Evolutionary conservation across 2,797 vertebrate species (phyloP), one percentile per base, ranked within the genome.

Genomic region (Typhlichthys eigenmanni): DNA sequence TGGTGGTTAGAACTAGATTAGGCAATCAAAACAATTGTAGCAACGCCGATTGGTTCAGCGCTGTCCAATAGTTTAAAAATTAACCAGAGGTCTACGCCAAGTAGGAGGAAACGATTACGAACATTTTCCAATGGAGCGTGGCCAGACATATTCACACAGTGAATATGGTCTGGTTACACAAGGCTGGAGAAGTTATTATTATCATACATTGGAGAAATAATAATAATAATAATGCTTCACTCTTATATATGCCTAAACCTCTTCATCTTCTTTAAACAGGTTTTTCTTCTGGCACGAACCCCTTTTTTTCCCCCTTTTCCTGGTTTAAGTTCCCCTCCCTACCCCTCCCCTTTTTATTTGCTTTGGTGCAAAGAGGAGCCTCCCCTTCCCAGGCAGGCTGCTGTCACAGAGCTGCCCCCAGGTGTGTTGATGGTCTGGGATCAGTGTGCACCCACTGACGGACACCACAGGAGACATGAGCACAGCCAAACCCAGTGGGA

Each of bases 401-500:
- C 54, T 29, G 45, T 48, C 66, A 58, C 62, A 62, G 68, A 73
- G 57, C 61, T 74, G 60, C 60, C 58, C 47, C 64, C 55, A 54
- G 45, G 78, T 71, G 73, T 88, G 91, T 94, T 92, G 79, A 97
- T 98, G 95, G 80, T 93, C 90, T 88, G 87, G 83, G 81, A 77
- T 89, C 85, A 87, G 89, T 82, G 87, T 90, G 85, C 87, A 80
- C 81, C 81, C 89, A 63, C 81, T 56, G 79, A 81, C 74, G 0
- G 83, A 88, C 72, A 80, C 49, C 65, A 45, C 75, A 85, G 66
- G 69, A 89, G 94, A 88, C 75, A 99, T 99, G 96, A 99, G 95
- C 86, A 85, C 94, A 84, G 89, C 95, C 32, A 98, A 97, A 71
- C 85, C 95, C 53, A 98, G 94, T 60, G 95, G 97, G 81, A 94